Base-by-base conservation (phyloP, 1,140 invertebrate species). In the Drosophila rufa region DNA sequence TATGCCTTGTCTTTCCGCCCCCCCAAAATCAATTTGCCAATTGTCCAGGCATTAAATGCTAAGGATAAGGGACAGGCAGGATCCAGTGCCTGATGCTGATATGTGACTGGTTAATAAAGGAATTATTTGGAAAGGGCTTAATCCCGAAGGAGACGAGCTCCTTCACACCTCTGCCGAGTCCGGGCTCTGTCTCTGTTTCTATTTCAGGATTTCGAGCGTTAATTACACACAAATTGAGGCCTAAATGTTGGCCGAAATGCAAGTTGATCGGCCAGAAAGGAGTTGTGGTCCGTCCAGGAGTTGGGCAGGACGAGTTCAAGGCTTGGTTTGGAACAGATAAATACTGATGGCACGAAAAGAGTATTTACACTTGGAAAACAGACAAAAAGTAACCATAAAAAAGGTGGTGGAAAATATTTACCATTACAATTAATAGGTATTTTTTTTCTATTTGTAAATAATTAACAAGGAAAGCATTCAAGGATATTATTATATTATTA, bases 171-270 rank as follows among this genome's bases (percentile, higher is more conserved):
- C 38, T n/a, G 22, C 60, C 0, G n/a, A 9, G 12, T 47, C 11
- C 17, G 33, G 17, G 8, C 17, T 22, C 36, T 38, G 17, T 22
- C 2, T 38, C 7, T 9, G 7, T 38, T 4, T 53, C 17, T 14
- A 17, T 38, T 53, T 15, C 53, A 25, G 19, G 4, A 8, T 36
- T 25, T 42, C 45, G 27, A 48, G 36, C 27, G 36, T 51, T 73
- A 73, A 73, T 73, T 73, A 59, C 53, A 73, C 55, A 36, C 69
- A 73, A 73, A 73, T 73, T 70, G 51, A 50, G 22, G 69, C 22
- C 45, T 36, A 50, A 73, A 60, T 73, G 40, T 60, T 60, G 46
- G 70, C 30, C 19, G 14, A 43, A 74, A 17, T 60, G 46, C 27
- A 30, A 38, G 22, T 53, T 38, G 22, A 51, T 15, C 38, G 17